These are phyloP conservation scores for Drosophila truncata DNA, from an alignment of 1,140 invertebrate species.

Conservation along the genomic window DNA sequence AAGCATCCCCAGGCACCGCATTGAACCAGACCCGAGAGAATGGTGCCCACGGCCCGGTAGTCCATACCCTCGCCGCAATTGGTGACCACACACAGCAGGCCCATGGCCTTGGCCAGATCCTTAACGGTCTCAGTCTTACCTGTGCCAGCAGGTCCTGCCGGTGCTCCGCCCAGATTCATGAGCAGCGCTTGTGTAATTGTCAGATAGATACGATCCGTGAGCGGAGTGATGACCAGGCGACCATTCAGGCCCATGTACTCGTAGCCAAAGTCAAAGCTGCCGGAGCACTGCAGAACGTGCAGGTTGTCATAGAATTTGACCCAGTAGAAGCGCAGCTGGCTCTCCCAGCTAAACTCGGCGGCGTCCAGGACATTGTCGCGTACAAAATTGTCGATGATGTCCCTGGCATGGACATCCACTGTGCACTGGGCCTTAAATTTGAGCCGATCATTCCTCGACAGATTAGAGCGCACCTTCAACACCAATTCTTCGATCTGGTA, in stretches of 20 bases:
- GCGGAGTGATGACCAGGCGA: slow-evolving; percentile 94
- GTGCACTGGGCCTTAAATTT: slow-evolving; percentile 96
- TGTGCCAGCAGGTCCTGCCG: slow-evolving; percentile 91
- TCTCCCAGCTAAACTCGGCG: slow-evolving; percentile 96
- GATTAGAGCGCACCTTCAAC: slow-evolving; percentile 87
- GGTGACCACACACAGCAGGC: slow-evolving; percentile 94
- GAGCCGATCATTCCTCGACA: slow-evolving; percentile 92
- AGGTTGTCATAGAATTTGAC: slow-evolving; percentile 92
- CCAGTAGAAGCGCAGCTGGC: slow-evolving; percentile 97
- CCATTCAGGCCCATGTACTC: slow-evolving; percentile 98
- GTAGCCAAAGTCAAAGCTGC: slow-evolving; percentile 94
- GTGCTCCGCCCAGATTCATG: slow-evolving; percentile 95
- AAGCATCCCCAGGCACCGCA: slow-evolving; percentile 96
- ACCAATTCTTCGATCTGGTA: slow-evolving; percentile 94
- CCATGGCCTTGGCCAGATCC: slow-evolving; percentile 95
- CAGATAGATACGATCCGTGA: slow-evolving; percentile 96
- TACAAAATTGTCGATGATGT: slow-evolving; percentile 95
- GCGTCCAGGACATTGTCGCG: slow-evolving; percentile 93
- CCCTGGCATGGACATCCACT: slow-evolving; percentile 95
- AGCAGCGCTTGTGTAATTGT: slow-evolving; percentile 96
- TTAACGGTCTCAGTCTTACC: slow-evolving; percentile 97
- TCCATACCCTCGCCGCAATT: slow-evolving; percentile 98
- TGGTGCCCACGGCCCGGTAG: slow-evolving; percentile 93
- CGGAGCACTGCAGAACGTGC: slow-evolving; percentile 93
- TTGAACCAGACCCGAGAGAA: slow-evolving; percentile 90